phyloP scores from a whole-genome alignment of 2,797 vertebrate genomes.

The Florisuga fusca region DNA sequence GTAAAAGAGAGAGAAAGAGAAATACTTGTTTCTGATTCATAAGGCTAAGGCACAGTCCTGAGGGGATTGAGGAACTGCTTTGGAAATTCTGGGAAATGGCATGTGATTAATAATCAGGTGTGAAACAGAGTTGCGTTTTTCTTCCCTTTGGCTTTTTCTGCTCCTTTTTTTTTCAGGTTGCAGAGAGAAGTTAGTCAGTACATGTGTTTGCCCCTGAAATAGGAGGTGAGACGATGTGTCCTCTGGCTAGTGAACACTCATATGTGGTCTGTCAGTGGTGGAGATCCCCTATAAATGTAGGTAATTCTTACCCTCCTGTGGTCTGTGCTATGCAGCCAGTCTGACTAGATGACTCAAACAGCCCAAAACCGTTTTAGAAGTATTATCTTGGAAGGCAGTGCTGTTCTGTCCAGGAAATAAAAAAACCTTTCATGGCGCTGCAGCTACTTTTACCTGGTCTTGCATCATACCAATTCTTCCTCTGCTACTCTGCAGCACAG shows the following conservation, averaged over 20 bases:
- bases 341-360: not conserved
- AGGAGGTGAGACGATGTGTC: not conserved
- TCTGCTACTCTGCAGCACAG: not conserved
- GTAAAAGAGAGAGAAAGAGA: not conserved
- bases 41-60: not conserved
- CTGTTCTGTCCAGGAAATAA: not conserved
- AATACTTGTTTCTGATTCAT: constrained; percentile 30
- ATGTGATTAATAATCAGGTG: constrained; percentile 42
- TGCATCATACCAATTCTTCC: not conserved
- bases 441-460: not conserved
- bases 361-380: not conserved
- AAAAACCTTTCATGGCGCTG: not conserved
- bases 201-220: fast-evolving
- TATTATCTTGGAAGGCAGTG: not conserved
- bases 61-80: not conserved
- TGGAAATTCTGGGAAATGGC: not conserved
- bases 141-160: not conserved
- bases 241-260: not conserved
- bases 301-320: not conserved
- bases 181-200: not conserved
- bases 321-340: not conserved
- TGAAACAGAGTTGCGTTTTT: not conserved
- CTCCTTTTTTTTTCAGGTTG: not conserved
- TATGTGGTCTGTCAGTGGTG: not conserved
- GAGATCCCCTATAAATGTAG: not conserved